These are phyloP conservation scores for Ennomos quercinarius DNA, from an alignment of 2,888 invertebrate genomes.

Conservation along the genomic window DNA sequence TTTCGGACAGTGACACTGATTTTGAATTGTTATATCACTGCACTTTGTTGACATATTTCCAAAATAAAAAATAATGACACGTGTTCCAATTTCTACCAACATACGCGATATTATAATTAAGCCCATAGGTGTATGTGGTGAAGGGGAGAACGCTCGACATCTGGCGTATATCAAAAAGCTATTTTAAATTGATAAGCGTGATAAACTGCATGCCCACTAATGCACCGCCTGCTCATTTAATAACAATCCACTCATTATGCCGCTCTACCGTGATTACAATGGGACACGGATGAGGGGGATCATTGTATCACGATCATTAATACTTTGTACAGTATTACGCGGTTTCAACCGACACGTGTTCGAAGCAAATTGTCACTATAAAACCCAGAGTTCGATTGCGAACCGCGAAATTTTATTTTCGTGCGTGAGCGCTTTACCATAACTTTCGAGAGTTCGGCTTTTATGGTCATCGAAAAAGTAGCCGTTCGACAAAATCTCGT, in stretches of 20 bases:
- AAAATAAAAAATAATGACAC: slow-evolving; percentile 7
- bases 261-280: slow-evolving; percentile 64
- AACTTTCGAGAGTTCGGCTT: slow-evolving; percentile 56
- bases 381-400: slow-evolving; percentile 53
- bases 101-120: slow-evolving; percentile 22
- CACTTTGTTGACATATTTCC: slow-evolving; percentile 26
- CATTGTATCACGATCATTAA: slow-evolving; percentile 53
- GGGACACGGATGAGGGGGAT: slow-evolving; percentile 56
- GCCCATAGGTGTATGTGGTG: slow-evolving; percentile 12
- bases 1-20: slow-evolving; percentile 57
- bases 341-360: slow-evolving; percentile 62
- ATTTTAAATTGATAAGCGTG: slow-evolving; percentile 77
- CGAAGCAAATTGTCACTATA: slow-evolving; percentile 59
- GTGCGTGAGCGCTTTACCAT: slow-evolving; percentile 27
- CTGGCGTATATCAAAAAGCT: slow-evolving; percentile 75
- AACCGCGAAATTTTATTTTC: slow-evolving; percentile 45
- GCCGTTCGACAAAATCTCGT: slow-evolving; percentile 54
- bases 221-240: slow-evolving; percentile 76
- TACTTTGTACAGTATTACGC: slow-evolving; percentile 47
- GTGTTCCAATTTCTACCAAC: slow-evolving; percentile 16
- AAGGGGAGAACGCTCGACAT: slow-evolving; percentile 63
- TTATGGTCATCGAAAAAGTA: slow-evolving; percentile 61
- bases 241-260: slow-evolving; percentile 73
- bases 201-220: slow-evolving; percentile 71
- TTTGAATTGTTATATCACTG: slow-evolving; percentile 44